phyloP scores from a whole-genome alignment of 2,797 vertebrate species.

The Cetoscarus ocellatus region DNA sequence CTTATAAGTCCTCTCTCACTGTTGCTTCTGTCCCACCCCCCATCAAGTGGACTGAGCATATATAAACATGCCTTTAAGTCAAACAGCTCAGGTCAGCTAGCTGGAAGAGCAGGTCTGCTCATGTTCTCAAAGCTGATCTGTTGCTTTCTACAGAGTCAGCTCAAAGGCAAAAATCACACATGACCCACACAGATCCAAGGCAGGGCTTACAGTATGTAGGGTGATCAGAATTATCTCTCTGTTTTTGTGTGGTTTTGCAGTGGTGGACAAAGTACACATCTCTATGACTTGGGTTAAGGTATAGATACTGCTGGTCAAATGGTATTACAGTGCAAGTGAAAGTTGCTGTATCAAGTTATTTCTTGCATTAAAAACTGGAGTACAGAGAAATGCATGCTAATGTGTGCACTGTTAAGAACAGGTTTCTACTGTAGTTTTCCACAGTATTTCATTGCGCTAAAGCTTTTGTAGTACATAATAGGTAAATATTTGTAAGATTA shows the following conservation, averaged over 20 bases:
- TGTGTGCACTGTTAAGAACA: no score
- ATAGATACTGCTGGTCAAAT: no score
- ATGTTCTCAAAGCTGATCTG: conserved; percentile 45
- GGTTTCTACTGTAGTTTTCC: no score
- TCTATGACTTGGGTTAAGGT: no score
- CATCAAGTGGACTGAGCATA: background rate
- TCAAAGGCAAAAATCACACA: conserved; percentile 37
- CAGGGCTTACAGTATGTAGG: conserved; percentile 6
- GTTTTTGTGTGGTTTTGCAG: background rate
- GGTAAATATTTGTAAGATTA: no score
- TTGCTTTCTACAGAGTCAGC: conserved; percentile 41
- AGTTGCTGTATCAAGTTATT: no score
- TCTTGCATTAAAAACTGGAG: no score
- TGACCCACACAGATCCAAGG: conserved; percentile 6
- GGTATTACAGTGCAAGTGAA: no score
- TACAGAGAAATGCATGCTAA: no score
- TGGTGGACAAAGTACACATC: no score
- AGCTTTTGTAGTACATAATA: no score
- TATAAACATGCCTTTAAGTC: conserved; percentile 33
- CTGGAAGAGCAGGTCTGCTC: conserved; percentile 58
- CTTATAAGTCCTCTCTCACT: conserved; percentile 15
- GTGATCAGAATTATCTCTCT: conserved; percentile 32
- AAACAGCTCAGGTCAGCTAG: conserved; percentile 34
- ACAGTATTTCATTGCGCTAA: no score
- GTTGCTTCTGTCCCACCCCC: conserved; percentile 13